Evolutionary conservation across 64 coral and sea anemone species (phyloP), one percentile per base, ranked within the genome.

Genomic region (Montipora cactus): DNA sequence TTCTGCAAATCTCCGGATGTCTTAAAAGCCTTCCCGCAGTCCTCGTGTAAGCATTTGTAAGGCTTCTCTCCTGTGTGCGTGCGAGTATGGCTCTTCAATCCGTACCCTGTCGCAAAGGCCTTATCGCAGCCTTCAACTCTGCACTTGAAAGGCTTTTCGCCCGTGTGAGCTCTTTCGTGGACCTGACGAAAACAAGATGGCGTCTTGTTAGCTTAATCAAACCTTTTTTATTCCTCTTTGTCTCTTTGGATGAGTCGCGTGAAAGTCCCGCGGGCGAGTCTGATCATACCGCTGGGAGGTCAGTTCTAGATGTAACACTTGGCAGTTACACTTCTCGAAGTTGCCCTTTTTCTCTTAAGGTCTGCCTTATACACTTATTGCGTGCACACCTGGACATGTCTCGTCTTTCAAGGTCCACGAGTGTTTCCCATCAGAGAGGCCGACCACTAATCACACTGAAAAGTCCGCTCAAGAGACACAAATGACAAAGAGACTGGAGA

Each of bases 51-150:
- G 74, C 97, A 98, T 77, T 93, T 96, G 84, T 98, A 98, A 14
- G 97, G 97, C 37, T 98, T 98, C 23, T 98, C 97, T 10, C 97
- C 97, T 0, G 97, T 98, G 58, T 98, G 97, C 59, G 97, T 98
- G 77, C 97, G 91, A 1, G 92, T 98, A 47, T 98, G 97, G 58
- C 97, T 98, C 57, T 98, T 98, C 12, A 98, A 74, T 11, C 97
- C 97, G 71, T 98, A 98, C 0, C 97, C 97, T 46, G 97, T 98
- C 23, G 97, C 97, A 75, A 98, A 98, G 19, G 97, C 97, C 11
- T 98, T 98, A 68, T 91, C 92, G 67, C 97, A 98, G 51, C 87
- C 78, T 5, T 95, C 92, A 70, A 91, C 95, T 76, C 64, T 74
- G 48, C 97, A 98, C 68, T 96, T 98, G 53, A 96, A 98, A 8